Evolutionary conservation across 1,140 invertebrate species (phyloP).

Genomic region (Atta colombica): DNA sequence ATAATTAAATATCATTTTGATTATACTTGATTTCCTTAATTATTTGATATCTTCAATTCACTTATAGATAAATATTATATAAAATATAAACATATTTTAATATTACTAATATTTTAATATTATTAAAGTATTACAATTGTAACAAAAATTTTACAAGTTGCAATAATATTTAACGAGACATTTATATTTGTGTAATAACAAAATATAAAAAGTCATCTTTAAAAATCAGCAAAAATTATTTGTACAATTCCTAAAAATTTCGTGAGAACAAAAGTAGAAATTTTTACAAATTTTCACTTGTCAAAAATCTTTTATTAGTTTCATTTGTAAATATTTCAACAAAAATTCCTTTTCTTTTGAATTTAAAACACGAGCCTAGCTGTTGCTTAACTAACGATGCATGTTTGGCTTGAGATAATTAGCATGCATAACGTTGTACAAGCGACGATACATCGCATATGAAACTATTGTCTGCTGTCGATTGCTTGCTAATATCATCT

Average conservation of each 20-base stretch:
- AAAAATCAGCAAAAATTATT: background rate
- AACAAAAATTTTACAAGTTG: background rate
- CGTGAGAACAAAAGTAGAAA: background rate
- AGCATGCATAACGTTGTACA: slow-evolving; percentile 18
- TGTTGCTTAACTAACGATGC: background rate
- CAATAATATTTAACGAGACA: background rate
- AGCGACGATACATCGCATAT: slow-evolving; percentile 35
- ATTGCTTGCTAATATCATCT: slow-evolving; percentile 62
- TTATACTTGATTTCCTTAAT: background rate
- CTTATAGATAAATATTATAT: background rate
- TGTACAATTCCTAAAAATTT: background rate
- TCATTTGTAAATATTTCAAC: background rate
- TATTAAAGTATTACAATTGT: background rate
- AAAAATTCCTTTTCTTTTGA: background rate
- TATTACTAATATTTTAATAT: background rate
- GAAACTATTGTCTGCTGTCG: slow-evolving; percentile 52
- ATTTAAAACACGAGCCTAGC: background rate
- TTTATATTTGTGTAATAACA: background rate
- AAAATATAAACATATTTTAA: background rate
- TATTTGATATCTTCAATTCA: background rate
- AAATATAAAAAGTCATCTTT: background rate
- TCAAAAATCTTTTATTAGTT: background rate
- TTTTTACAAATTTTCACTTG: background rate
- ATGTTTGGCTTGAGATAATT: background rate
- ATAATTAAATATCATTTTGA: background rate